Percentiles rank a stretch among this genome's conserved stretches.
Conservation (phyloP, 2,888 invertebrate genomes). For the Heliconius cydno region DNA sequence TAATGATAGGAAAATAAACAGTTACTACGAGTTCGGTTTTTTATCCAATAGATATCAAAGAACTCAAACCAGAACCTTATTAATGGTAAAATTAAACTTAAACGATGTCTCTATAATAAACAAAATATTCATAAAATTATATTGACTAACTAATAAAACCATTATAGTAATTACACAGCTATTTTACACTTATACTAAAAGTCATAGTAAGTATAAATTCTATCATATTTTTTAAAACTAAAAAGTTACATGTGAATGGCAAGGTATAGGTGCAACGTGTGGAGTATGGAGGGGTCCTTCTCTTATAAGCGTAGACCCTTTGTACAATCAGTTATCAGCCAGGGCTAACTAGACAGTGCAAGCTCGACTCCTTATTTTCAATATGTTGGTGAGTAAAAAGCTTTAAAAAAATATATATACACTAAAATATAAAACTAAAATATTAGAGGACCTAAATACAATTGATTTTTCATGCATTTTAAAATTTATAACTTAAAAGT, state of each 20-base stretch:
- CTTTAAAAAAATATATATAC: background rate
- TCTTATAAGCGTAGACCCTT: constrained; percentile 67
- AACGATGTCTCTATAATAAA: too few species aligned
- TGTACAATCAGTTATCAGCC: constrained; percentile 50
- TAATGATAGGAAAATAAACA: background rate
- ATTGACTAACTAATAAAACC: too few species aligned
- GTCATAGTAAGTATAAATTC: constrained; percentile 19
- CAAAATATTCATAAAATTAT: too few species aligned
- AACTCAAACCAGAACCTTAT: background rate
- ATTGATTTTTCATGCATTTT: too few species aligned
- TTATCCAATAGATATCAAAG: background rate
- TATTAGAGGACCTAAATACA: too few species aligned
- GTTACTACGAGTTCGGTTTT: background rate
- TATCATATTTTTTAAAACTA: constrained; percentile 4
- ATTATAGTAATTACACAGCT: too few species aligned
- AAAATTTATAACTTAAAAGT: too few species aligned
- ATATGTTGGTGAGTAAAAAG: constrained; percentile 52
- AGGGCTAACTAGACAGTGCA: constrained; percentile 54
- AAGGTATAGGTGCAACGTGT: constrained; percentile 51
- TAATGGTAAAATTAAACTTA: background rate
- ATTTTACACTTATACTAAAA: too few species aligned
- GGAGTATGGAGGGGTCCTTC: constrained; percentile 68
- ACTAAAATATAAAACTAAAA: too few species aligned
- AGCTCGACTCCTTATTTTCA: constrained; percentile 53
- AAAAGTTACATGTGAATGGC: constrained; percentile 40